These are phyloP conservation scores for Lerema accius DNA, from an alignment of 1,140 invertebrate species.

Conservation along the genomic window DNA sequence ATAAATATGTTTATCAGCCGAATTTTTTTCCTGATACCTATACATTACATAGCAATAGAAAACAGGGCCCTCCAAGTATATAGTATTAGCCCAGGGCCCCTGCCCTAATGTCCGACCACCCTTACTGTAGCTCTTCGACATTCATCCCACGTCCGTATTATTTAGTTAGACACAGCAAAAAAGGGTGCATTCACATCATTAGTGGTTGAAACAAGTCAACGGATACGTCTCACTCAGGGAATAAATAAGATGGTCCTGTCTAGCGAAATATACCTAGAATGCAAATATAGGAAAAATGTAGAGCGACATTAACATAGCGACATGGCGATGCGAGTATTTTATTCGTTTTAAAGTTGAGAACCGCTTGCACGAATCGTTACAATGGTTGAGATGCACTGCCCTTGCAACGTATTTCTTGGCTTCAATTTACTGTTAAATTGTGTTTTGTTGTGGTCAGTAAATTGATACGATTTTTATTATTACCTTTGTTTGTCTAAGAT, in stretches of 20 bases:
- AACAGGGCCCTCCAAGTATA: too few relatives aligned
- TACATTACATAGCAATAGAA: too few relatives aligned
- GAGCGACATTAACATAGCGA: slow-evolving; percentile 53
- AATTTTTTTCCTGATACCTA: too few relatives aligned
- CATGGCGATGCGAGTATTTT: slow-evolving; percentile 40
- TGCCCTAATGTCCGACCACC: too few relatives aligned
- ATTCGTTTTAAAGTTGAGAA: slow-evolving; percentile 19
- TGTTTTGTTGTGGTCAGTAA: too few relatives aligned
- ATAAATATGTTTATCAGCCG: too few relatives aligned
- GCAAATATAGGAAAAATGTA: slow-evolving; percentile 63
- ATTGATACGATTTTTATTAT: too few relatives aligned
- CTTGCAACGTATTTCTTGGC: too few relatives aligned
- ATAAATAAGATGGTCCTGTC: slow-evolving; percentile 55
- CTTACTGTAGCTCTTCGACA: slow-evolving; percentile 39
- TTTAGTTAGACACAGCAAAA: slow-evolving; percentile 63
- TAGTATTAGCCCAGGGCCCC: too few relatives aligned
- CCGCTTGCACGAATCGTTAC: neutral
- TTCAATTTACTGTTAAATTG: too few relatives aligned
- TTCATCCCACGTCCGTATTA: slow-evolving; percentile 53
- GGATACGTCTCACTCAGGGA: slow-evolving; percentile 60
- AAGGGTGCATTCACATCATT: slow-evolving; percentile 55
- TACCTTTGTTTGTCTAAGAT: too few relatives aligned
- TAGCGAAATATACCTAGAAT: slow-evolving; percentile 61
- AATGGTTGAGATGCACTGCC: slow-evolving; percentile 1
- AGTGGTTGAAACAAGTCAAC: slow-evolving; percentile 51